A percentile compares a stretch with the other conserved stretches of the same genome.
Evolutionary conservation across 53 echinoderm and acorn worm genomes (phyloP).

Genomic region (Paracentrotus lividus): DNA sequence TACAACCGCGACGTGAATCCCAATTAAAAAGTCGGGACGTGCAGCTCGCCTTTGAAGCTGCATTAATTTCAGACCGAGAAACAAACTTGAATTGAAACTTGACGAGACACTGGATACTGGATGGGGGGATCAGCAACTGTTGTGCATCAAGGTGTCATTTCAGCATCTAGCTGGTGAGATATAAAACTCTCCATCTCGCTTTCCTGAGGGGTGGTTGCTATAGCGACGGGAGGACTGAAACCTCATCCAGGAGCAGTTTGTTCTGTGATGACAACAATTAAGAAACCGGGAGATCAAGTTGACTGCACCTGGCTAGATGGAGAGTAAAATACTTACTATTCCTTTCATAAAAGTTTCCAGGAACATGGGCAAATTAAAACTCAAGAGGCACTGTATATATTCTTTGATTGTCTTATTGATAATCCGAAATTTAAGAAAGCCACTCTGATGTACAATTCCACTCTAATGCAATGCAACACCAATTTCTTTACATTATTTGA

Average conservation of each 20-base stretch:
- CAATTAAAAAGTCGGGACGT: background rate
- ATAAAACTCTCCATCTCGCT: background rate
- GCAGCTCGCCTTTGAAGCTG: conserved; percentile 7
- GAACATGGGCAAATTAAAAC: background rate
- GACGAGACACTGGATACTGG: background rate
- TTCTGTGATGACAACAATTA: conserved; percentile 33
- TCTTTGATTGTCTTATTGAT: background rate
- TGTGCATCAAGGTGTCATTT: conserved; percentile 1
- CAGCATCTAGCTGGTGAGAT: background rate
- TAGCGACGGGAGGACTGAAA: background rate
- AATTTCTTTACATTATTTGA: background rate
- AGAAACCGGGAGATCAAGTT: conserved; percentile 12
- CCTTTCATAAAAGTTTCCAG: background rate
- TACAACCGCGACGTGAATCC: conserved; percentile 1
- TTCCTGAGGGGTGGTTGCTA: background rate
- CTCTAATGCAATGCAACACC: conserved; percentile 13
- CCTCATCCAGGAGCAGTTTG: conserved; percentile 3
- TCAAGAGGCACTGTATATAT: background rate
- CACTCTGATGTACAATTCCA: background rate
- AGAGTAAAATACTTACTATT: background rate
- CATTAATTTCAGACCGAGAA: conserved; percentile 2
- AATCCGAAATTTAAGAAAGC: background rate
- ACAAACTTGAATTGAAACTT: background rate
- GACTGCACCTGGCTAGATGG: conserved; percentile 6
- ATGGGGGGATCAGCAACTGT: background rate